These are phyloP conservation scores for Euspilapteryx auroguttella DNA, from an alignment of 2,888 invertebrate species.

Conservation along the genomic window DNA sequence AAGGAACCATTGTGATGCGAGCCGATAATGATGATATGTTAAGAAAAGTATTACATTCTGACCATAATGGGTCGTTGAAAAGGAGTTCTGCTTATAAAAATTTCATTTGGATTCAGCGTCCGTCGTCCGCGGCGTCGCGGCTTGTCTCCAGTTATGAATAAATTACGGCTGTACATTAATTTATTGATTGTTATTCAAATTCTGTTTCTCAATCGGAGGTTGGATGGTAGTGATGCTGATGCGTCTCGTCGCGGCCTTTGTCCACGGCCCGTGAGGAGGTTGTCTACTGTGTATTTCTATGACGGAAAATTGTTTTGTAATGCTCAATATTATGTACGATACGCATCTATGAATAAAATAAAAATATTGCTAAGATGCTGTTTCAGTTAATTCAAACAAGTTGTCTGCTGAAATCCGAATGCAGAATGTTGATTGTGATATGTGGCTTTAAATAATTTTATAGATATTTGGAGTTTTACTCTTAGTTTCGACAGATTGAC, in stretches of 20 bases:
- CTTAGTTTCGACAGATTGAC: too few relatives aligned
- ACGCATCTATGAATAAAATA: constrained; percentile 17
- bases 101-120: constrained; percentile 52
- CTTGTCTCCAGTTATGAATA: constrained; percentile 42
- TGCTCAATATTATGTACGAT: too few relatives aligned
- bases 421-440: too few relatives aligned
- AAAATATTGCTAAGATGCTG: too few relatives aligned
- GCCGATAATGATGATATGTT: constrained; percentile 52
- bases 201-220: constrained; percentile 56
- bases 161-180: constrained; percentile 53
- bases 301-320: constrained; percentile 29
- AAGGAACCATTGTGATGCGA: constrained; percentile 41
- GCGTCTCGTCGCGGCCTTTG: constrained; percentile 36
- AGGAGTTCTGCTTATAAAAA: constrained; percentile 49
- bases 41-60: constrained; percentile 49
- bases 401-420: too few relatives aligned
- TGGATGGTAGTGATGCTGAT: constrained; percentile 39
- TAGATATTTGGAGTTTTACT: too few relatives aligned
- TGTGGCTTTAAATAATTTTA: too few relatives aligned
- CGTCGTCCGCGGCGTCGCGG: constrained; percentile 36
- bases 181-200: constrained; percentile 63
- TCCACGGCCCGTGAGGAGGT: constrained; percentile 31
- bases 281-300: constrained; percentile 23
- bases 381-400: too few relatives aligned
- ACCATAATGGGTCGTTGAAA: constrained; percentile 42